Conservation (phyloP, 2,797 vertebrate genomes). For the Falco cherrug region DNA sequence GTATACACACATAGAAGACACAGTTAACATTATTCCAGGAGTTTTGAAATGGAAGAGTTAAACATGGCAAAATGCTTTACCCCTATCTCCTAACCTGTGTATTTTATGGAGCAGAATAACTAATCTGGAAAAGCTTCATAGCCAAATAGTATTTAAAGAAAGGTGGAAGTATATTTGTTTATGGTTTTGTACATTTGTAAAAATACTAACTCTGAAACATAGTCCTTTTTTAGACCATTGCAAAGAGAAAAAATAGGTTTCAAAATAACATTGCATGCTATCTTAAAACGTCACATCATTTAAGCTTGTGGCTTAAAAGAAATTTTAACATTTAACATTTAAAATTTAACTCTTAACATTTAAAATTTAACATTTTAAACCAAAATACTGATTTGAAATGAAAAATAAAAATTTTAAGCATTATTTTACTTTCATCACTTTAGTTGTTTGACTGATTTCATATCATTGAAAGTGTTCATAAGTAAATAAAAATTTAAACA, state of each 20-base stretch:
- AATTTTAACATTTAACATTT: too few species aligned
- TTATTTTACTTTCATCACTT: background rate
- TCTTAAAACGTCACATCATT: background rate
- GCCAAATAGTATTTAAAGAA: background rate
- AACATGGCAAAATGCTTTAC: background rate
- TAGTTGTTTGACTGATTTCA: background rate
- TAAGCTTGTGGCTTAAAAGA: background rate
- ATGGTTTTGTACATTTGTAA: background rate
- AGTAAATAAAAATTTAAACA: background rate
- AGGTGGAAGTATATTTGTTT: background rate
- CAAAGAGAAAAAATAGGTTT: background rate
- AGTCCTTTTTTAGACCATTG: background rate
- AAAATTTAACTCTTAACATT: too few species aligned
- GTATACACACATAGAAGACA: background rate
- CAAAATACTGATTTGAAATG: background rate
- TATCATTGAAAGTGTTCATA: background rate
- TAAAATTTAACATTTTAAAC: background rate
- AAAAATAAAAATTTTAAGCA: background rate
- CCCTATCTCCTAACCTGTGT: accelerated
- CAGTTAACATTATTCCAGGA: background rate
- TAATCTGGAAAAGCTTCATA: background rate
- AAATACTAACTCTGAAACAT: background rate
- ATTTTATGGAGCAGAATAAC: background rate
- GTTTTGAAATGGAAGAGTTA: background rate
- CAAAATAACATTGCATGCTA: background rate